These are phyloP conservation scores for Turritopsis rubra DNA, from an alignment of 30 jellyfish, hydroid and myxozoan species.

Conservation along the genomic window DNA sequence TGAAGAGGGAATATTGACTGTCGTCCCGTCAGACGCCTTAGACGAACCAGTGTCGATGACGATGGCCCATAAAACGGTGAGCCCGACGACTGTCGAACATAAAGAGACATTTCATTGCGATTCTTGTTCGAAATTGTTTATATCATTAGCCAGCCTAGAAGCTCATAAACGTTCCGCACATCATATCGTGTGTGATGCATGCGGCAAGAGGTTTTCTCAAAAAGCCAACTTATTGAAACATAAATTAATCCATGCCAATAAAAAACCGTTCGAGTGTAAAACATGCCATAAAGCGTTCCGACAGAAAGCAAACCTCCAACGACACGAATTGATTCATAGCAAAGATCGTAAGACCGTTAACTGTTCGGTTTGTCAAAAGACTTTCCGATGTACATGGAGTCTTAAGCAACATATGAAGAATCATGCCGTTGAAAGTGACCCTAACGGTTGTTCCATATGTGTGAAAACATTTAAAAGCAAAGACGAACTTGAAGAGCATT, in stretches of 20 bases:
- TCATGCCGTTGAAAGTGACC: slow-evolving; percentile 4
- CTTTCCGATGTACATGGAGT: slow-evolving; percentile 32
- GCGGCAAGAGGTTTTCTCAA: slow-evolving; percentile 34
- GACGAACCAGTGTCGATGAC: background rate
- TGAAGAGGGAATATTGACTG: slow-evolving; percentile 19
- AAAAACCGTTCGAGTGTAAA: slow-evolving; percentile 26
- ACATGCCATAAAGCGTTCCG: slow-evolving; percentile 34
- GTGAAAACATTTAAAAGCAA: slow-evolving; percentile 30
- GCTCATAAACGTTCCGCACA: slow-evolving; percentile 28
- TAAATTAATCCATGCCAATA: slow-evolving; percentile 20
- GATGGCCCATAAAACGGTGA: background rate
- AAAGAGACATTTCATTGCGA: slow-evolving; percentile 32
- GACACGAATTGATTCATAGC: slow-evolving; percentile 37
- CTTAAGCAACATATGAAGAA: slow-evolving; percentile 34
- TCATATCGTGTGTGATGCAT: slow-evolving; percentile 30
- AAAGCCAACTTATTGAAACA: slow-evolving; percentile 30
- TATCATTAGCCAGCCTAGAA: slow-evolving; percentile 31
- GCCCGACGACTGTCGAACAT: background rate
- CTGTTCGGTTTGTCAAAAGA: slow-evolving; percentile 20
- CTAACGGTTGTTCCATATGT: slow-evolving; percentile 24
- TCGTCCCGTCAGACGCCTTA: slow-evolving; percentile 36
- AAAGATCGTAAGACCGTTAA: slow-evolving; percentile 33
- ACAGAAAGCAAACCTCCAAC: slow-evolving; percentile 36
- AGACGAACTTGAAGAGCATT: slow-evolving; percentile 12
- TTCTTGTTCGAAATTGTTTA: slow-evolving; percentile 23